Evolutionary conservation across 2,797 vertebrate genomes (phyloP), one percentile per base, ranked within the genome.

Genomic region (Serranus cabrilla): DNA sequence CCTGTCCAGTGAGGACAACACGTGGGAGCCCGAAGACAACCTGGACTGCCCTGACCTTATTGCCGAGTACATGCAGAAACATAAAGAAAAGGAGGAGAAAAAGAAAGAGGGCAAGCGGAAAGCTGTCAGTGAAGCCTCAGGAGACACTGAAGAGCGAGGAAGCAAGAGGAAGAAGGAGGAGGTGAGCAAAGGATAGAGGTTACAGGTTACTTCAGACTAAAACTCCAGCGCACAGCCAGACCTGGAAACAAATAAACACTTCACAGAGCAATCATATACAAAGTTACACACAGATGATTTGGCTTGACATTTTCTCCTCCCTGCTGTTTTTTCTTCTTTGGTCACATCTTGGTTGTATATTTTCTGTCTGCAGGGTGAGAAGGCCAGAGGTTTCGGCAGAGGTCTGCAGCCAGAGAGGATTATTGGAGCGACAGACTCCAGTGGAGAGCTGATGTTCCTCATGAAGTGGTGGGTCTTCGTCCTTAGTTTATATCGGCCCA

Each of bases 1-100:
- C 18, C 3, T 63, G 1, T 65, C 42, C 92, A 99, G 98, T 58
- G 98, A 99, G 56, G 98, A 99, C 83, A 99, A 99, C 88, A 99
- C 98, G 0, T 99, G 98, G 98, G 98, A 99, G 79, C 98, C 98
- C 0, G 96, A 99, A 84, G 98, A 99, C 83, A 99, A 99, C 93
- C 93, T 99, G 25, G 98, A 99, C 87, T 99, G 98, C 73, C 98
- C 98, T 0, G 98, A 99, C 82, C 96, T 99, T 20, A 99, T 99
- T 7, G 97, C 97, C 0, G 98, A 99, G 86, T 99, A 96, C 92
- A 95, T 99, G 58, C 95, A 96, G 39, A 97, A 97, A 18, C 96
- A 98, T 79, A 98, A 97, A 90, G 96, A 96, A 0, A 97, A 96
- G 1, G 96, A 96, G 1, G 97, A 98, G 83, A 94, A 95, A 27